Evolutionary conservation across 2,113 vertebrate genomes (phyloP), one percentile per base, ranked within the genome.

Genomic region (Trogon melanurus): DNA sequence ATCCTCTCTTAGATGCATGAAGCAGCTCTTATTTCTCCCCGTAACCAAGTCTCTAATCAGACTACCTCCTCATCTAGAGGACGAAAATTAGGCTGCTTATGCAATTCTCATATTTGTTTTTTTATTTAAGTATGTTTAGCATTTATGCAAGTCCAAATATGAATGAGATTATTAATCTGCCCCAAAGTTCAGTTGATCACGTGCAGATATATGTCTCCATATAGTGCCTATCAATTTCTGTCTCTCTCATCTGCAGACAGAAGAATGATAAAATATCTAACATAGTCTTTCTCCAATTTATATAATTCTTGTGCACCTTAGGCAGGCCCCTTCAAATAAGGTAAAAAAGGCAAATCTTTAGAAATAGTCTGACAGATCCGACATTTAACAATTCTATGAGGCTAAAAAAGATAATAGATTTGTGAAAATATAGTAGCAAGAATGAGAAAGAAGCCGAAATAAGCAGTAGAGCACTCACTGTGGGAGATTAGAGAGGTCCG

Each of bases 11-110:
- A 73, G 16, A 82, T 41, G 76, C 44, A 56, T 21, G 30, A 79
- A 96, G 60, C 32, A 71, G 34, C 27, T 91, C 81, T 93, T 91
- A 66, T 57, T 94, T 95, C 71, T 70, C 54, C 66, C 87, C 71
- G 58, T 61, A 92, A 94, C 88, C 67, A 85, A 80, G 71, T 74
- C 27, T 30, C 53, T 54, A 88, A 83, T 66, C 88, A 88, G 71
- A 88, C 70, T 61, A 54, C 14, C 44, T 64, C 36, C 41, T 91
- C 79, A 69, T 79, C 2, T 80, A 41, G 56, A 93, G 53, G 50
- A 79, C 71, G 45, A 86, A 85, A 95, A 96, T 72, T 57, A 79
- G 88, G 60, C 29, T 78, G 27, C 44, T 96, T 75, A 78, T 47
- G 51, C 51, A 94, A 80, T 76, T 91, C 56, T 41, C 19, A 34